A percentile compares a stretch with the other conserved stretches of the same genome.
phyloP scores from a whole-genome alignment of 2,888 invertebrate genomes.

The Gastrophysa polygoni region DNA sequence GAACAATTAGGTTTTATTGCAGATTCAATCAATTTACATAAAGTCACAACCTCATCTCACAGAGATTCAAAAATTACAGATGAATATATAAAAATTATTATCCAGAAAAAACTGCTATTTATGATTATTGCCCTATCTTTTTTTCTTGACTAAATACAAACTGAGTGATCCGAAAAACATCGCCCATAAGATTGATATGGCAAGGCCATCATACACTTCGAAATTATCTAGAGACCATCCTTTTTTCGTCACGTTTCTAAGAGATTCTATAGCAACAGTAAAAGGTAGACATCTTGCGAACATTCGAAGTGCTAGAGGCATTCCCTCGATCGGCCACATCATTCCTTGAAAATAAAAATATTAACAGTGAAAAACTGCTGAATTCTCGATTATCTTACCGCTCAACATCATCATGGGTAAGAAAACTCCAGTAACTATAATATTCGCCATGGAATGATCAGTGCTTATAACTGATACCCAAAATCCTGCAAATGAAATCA shows the following conservation, averaged over 20 bases:
- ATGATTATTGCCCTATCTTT: slow-evolving; percentile 42
- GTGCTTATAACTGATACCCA: slow-evolving; percentile 80
- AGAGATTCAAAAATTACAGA: neutral
- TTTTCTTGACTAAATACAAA: slow-evolving; percentile 47
- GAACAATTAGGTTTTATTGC: too few relatives aligned
- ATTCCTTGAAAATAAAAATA: slow-evolving; percentile 59
- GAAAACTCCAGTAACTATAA: slow-evolving; percentile 85
- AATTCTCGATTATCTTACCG: slow-evolving; percentile 24
- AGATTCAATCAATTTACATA: neutral
- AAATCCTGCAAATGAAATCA: slow-evolving; percentile 63
- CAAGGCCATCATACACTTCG: slow-evolving; percentile 76
- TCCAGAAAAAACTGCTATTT: too few relatives aligned
- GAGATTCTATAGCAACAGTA: slow-evolving; percentile 77
- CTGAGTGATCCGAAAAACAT: slow-evolving; percentile 46
- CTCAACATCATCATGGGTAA: slow-evolving; percentile 75
- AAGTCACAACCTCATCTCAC: neutral
- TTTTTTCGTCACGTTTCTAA: slow-evolving; percentile 77
- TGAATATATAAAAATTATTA: too few relatives aligned
- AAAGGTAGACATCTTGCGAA: slow-evolving; percentile 65
- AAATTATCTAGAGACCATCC: slow-evolving; percentile 72
- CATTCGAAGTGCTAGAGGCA: slow-evolving; percentile 58
- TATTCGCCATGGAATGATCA: slow-evolving; percentile 82
- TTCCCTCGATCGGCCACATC: slow-evolving; percentile 74
- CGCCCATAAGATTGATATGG: slow-evolving; percentile 69
- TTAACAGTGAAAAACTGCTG: neutral